These are phyloP conservation scores for Agrypnus murinus DNA, from an alignment of 2,888 invertebrate species.

Conservation along the genomic window DNA sequence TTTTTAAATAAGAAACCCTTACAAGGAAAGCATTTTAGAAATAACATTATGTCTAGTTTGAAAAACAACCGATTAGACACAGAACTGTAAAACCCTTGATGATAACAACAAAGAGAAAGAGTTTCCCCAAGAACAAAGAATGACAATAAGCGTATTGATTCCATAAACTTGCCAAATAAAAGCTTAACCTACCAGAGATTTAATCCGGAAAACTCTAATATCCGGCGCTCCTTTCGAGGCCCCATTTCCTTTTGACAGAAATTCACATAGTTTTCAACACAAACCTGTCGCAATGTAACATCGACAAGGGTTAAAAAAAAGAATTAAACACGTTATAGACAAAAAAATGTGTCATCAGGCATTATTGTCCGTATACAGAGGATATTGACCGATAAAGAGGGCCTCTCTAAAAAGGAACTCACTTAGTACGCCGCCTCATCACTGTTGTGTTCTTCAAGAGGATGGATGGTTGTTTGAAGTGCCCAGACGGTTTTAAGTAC, in stretches of 20 bases:
- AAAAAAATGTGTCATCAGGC: constrained; percentile 16
- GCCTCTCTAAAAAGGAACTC: constrained; percentile 1
- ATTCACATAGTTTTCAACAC: neutral
- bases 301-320: neutral
- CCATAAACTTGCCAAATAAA: constrained; percentile 21
- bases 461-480: constrained; percentile 30
- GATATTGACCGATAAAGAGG: constrained; percentile 39
- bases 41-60: too few species aligned
- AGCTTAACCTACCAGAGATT: constrained; percentile 21
- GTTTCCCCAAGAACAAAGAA: constrained; percentile 16
- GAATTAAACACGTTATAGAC: neutral
- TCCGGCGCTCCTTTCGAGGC: constrained; percentile 19
- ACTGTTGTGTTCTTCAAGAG: constrained; percentile 23
- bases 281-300: neutral
- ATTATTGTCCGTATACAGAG: constrained; percentile 23
- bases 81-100: too few species aligned
- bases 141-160: constrained; percentile 16
- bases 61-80: too few species aligned
- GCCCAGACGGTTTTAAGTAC: constrained; percentile 37
- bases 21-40: too few species aligned
- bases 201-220: constrained; percentile 20
- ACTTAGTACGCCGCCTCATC: constrained; percentile 27
- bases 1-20: neutral
- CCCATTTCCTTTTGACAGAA: constrained; percentile 13
- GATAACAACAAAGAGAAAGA: neutral